These are phyloP conservation scores for Hololepta plana DNA, from an alignment of 2,888 invertebrate species.

Conservation along the genomic window DNA sequence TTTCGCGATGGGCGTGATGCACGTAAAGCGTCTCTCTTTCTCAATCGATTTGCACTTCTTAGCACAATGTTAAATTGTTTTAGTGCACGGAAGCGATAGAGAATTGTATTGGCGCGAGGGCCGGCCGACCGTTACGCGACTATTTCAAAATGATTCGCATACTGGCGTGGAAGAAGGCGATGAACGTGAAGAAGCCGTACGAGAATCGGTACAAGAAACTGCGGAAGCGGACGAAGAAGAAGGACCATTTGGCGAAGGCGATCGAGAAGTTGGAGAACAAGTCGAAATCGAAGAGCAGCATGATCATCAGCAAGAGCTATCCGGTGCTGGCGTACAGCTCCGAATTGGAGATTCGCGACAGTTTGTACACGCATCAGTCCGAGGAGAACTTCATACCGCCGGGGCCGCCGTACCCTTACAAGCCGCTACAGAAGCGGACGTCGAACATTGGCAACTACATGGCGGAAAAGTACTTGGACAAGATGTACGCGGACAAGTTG, in stretches of 20 bases:
- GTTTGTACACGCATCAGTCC: slow-evolving; percentile 17
- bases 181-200: slow-evolving; percentile 17
- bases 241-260: slow-evolving; percentile 10
- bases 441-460: slow-evolving; percentile 25
- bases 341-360: slow-evolving; percentile 16
- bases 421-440: slow-evolving; percentile 24
- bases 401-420: slow-evolving; percentile 16
- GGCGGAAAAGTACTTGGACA: slow-evolving; percentile 27
- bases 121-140: slow-evolving; percentile 24
- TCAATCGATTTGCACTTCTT: slow-evolving; percentile 1
- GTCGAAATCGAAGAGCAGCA: slow-evolving; percentile 12
- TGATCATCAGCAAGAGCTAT: not conserved
- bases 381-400: slow-evolving; percentile 18
- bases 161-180: slow-evolving; percentile 22
- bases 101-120: slow-evolving; percentile 22
- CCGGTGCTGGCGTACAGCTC: slow-evolving; percentile 3
- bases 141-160: slow-evolving; percentile 24
- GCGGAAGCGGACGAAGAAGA: slow-evolving; percentile 13
- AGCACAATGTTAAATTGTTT: slow-evolving; percentile 6
- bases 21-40: slow-evolving; percentile 13
- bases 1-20: slow-evolving; percentile 25
- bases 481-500: slow-evolving; percentile 26
- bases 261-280: slow-evolving; percentile 7
- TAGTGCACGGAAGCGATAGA: slow-evolving; percentile 25
- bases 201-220: slow-evolving; percentile 13